Evolutionary conservation across 35 echinoderm and acorn worm genomes (phyloP).

Genomic region (Nesometra sesokonis): DNA sequence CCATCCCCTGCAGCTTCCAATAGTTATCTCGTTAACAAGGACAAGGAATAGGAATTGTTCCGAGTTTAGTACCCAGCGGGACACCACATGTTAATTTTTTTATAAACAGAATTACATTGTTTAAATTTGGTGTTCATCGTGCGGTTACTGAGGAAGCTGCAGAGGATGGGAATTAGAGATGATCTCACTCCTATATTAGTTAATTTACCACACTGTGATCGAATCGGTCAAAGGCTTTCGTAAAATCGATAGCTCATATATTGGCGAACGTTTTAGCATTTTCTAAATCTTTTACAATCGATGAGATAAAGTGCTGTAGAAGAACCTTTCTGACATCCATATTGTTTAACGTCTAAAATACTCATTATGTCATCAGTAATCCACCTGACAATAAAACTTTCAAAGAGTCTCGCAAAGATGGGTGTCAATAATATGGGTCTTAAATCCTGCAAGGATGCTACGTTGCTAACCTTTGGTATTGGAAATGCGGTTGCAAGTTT

Average conservation of each 20-base stretch:
- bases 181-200: neutral
- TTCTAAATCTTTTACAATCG: neutral
- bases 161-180: neutral
- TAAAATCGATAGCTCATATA: neutral
- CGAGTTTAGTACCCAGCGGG: neutral
- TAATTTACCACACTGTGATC: neutral
- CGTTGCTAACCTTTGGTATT: no score
- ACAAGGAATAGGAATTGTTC: neutral
- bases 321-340: neutral
- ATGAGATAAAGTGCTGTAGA: neutral
- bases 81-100: neutral
- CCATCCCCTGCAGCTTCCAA: no score
- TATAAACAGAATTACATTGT: neutral
- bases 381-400: neutral
- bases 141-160: neutral
- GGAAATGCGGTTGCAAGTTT: no score
- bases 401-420: neutral
- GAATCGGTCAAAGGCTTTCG: neutral
- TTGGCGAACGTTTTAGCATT: neutral
- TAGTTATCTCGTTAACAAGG: neutral
- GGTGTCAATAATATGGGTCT: neutral
- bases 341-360: neutral
- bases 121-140: neutral
- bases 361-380: neutral
- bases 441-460: neutral